phyloP scores from a whole-genome alignment of 1,140 invertebrate species.

The Panonychus citri region DNA sequence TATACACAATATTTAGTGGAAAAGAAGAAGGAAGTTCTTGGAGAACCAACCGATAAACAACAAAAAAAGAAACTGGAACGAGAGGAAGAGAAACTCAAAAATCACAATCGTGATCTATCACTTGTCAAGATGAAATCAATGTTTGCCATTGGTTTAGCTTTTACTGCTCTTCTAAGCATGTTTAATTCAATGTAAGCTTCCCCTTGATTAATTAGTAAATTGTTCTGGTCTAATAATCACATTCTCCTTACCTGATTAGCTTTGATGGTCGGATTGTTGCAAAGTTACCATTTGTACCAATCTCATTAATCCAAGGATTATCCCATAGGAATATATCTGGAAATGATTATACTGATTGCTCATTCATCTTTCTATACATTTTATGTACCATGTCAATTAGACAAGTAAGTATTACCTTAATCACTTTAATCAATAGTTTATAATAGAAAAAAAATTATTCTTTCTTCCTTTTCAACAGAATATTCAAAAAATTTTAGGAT shows the following conservation, averaged over 20 bases:
- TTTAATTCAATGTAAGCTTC: slow-evolving; percentile 83
- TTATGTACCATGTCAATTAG: slow-evolving; percentile 97
- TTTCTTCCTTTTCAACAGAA: too few species aligned
- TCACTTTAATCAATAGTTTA: too few species aligned
- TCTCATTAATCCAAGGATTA: slow-evolving; percentile 88
- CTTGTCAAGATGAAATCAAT: slow-evolving; percentile 99
- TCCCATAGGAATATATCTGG: slow-evolving; percentile 88
- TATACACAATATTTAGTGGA: too few species aligned
- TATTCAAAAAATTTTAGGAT: slow-evolving; percentile 89
- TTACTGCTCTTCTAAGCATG: slow-evolving; percentile 91
- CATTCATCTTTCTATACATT: slow-evolving; percentile 97
- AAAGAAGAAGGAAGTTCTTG: slow-evolving; percentile 84
- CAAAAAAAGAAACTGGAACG: slow-evolving; percentile 94
- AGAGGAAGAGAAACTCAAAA: slow-evolving; percentile 91
- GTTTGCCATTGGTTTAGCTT: slow-evolving; percentile 91
- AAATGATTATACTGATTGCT: slow-evolving; percentile 95
- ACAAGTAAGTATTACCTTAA: slow-evolving; percentile 33
- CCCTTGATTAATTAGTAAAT: background rate
- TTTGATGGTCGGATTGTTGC: slow-evolving; percentile 97
- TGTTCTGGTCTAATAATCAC: background rate
- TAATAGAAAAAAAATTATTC: too few species aligned
- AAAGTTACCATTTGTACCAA: slow-evolving; percentile 81
- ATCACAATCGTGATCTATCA: slow-evolving; percentile 88
- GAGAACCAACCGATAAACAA: slow-evolving; percentile 67
- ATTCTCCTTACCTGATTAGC: slow-evolving; percentile 33